Conservation (phyloP, 92 coral and sea anemone species). For the Ricordea florida region DNA sequence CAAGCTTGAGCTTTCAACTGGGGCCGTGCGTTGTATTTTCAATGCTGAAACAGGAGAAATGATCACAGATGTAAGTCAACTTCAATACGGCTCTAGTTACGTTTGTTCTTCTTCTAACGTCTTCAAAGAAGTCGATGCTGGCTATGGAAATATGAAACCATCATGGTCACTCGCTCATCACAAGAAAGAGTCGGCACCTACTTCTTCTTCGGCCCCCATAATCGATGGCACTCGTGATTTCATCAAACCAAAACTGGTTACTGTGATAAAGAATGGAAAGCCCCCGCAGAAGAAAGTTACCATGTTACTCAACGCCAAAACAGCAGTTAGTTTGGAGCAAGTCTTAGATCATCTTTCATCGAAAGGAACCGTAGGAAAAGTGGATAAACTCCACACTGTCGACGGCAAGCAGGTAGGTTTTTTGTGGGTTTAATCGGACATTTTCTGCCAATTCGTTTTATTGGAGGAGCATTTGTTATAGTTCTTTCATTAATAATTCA, state of each 20-base stretch:
- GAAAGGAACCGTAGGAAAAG: conserved; percentile 95
- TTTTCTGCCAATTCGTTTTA: conserved; percentile 2
- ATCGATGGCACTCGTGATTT: conserved; percentile 79
- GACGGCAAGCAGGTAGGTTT: conserved; percentile 81
- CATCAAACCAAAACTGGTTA: conserved; percentile 95
- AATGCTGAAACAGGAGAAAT: conserved; percentile 79
- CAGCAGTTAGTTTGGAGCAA: conserved; percentile 89
- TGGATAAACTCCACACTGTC: conserved; percentile 90
- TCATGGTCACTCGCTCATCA: conserved; percentile 75
- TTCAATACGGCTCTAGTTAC: conserved; percentile 84
- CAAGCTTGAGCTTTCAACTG: conserved; percentile 88
- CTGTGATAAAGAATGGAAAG: conserved; percentile 93
- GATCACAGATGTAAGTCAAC: conserved; percentile 83
- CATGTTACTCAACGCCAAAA: conserved; percentile 92
- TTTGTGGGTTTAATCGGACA: conserved; percentile 15
- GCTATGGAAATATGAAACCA: conserved; percentile 69
- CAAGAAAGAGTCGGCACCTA: conserved; percentile 39
- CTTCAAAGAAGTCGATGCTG: conserved; percentile 76
- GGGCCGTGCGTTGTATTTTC: conserved; percentile 88
- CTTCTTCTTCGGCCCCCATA: conserved; percentile 3
- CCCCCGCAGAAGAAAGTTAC: conserved; percentile 99
- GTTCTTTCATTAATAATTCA: conserved; percentile 29
- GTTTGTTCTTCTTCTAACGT: conserved; percentile 80
- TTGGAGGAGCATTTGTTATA: conserved; percentile 11
- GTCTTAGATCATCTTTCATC: conserved; percentile 96